Percentiles rank a stretch among this genome's conserved stretches.
Evolutionary conservation across 2,888 invertebrate species (phyloP).

Genomic region (Acleris holmiana): DNA sequence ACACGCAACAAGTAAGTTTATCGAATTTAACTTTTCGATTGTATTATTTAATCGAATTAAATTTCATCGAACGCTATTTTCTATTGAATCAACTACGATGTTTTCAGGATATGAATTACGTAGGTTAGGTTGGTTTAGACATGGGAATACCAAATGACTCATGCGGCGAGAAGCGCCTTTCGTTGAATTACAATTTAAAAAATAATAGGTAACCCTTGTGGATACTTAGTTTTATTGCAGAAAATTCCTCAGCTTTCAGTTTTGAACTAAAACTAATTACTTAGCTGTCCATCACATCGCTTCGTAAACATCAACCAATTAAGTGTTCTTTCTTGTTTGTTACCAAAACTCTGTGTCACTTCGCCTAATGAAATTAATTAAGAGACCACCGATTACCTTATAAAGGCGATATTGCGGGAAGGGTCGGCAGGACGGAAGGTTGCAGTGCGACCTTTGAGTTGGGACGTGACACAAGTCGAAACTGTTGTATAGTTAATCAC

Average conservation of each 20-base stretch:
- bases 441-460: slow-evolving; percentile 40
- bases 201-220: too few relatives aligned
- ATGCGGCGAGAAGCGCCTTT: too few relatives aligned
- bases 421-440: slow-evolving; percentile 20
- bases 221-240: slow-evolving; percentile 10
- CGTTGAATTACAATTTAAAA: too few relatives aligned
- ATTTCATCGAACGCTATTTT: too few relatives aligned
- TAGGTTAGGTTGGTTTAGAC: too few relatives aligned
- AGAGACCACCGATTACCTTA: slow-evolving; percentile 40
- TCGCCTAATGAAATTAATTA: slow-evolving; percentile 51
- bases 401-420: slow-evolving; percentile 27
- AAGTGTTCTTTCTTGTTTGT: not conserved
- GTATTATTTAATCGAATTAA: too few relatives aligned
- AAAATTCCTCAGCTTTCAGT: slow-evolving; percentile 13
- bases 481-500: not conserved
- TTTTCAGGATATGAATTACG: too few relatives aligned
- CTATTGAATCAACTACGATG: too few relatives aligned
- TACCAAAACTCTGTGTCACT: slow-evolving; percentile 38
- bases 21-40: too few relatives aligned
- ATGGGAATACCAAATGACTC: too few relatives aligned
- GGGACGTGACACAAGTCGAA: slow-evolving; percentile 19
- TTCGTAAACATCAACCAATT: slow-evolving; percentile 17
- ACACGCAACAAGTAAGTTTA: too few relatives aligned
- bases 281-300: slow-evolving; percentile 11
- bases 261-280: slow-evolving; percentile 24